Conservation (phyloP, 2,113 vertebrate genomes). For the Chloebia gouldiae region DNA sequence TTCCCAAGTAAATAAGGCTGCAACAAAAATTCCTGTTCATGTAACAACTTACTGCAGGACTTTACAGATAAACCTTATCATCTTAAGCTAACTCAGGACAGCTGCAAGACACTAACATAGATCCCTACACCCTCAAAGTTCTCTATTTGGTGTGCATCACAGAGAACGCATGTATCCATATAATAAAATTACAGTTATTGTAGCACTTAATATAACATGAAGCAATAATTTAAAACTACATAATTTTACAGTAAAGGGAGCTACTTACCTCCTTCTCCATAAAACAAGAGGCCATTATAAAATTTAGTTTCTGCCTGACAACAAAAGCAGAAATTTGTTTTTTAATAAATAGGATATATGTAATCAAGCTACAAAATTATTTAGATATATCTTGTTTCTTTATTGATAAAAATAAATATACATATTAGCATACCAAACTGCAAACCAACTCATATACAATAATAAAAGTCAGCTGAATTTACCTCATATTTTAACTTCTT, state of each 20-base stretch:
- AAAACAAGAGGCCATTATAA: slow-evolving; percentile 96
- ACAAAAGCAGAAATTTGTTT: slow-evolving; percentile 54
- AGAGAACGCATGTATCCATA: background rate
- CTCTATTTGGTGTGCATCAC: background rate
- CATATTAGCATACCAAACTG: background rate
- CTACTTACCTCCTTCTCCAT: slow-evolving; percentile 94
- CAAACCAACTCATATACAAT: background rate
- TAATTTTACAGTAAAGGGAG: slow-evolving; percentile 20
- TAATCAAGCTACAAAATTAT: background rate
- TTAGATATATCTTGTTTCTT: slow-evolving; percentile 4
- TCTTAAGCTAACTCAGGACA: background rate
- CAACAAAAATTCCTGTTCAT: background rate
- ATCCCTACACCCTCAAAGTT: background rate
- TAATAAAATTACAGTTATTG: background rate
- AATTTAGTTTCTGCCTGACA: slow-evolving; percentile 95
- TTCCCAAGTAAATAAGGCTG: background rate
- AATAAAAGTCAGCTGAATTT: slow-evolving; percentile 41
- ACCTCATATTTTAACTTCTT: slow-evolving; percentile 99
- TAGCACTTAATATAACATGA: background rate
- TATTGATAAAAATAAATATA: background rate
- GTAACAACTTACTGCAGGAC: background rate
- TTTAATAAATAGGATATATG: slow-evolving; percentile 11
- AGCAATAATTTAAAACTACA: background rate
- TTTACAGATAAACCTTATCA: background rate
- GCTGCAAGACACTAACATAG: background rate